A percentile compares a stretch with the other conserved stretches of the same genome.
These are phyloP conservation scores for Agriopis aurantiaria DNA, from an alignment of 2,888 invertebrate genomes.

Conservation along the genomic window DNA sequence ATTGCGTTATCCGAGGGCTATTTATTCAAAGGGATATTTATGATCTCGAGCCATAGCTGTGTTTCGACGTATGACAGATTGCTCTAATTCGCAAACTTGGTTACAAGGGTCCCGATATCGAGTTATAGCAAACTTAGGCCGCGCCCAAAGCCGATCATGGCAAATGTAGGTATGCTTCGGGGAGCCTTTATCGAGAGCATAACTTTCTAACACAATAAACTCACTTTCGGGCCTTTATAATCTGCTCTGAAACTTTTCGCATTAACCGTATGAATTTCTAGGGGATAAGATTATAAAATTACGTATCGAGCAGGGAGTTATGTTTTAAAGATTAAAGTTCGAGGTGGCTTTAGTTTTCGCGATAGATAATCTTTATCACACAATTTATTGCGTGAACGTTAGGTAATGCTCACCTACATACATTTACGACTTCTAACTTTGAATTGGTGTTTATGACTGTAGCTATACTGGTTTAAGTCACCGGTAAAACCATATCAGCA, in stretches of 20 bases:
- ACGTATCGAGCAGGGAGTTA: conserved; percentile 19
- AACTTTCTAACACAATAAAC: conserved; percentile 63
- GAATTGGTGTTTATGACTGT: not conserved
- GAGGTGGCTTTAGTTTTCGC: conserved; percentile 8
- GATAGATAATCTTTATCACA: conserved; percentile 19
- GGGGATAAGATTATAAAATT: conserved; percentile 35
- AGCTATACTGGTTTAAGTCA: not conserved
- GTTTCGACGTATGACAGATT: conserved; percentile 65
- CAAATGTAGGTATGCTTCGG: conserved; percentile 41
- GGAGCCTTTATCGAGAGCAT: conserved; percentile 54
- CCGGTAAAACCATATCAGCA: not conserved
- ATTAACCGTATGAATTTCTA: conserved; percentile 41
- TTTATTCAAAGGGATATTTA: conserved; percentile 49
- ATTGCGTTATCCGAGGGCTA: conserved; percentile 41
- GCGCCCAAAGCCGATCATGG: conserved; percentile 46
- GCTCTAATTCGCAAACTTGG: conserved; percentile 68
- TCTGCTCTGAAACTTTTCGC: conserved; percentile 54
- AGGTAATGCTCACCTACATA: not conserved
- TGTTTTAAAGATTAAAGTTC: conserved; percentile 20
- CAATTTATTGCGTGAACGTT: conserved; percentile 10
- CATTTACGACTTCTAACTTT: conserved; percentile 8
- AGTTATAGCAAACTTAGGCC: conserved; percentile 66
- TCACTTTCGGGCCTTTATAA: conserved; percentile 55
- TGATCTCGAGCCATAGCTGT: conserved; percentile 49
- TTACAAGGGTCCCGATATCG: conserved; percentile 70